phyloP scores from a whole-genome alignment of 2,888 invertebrate genomes.

The Pharmacophagus antenor region DNA sequence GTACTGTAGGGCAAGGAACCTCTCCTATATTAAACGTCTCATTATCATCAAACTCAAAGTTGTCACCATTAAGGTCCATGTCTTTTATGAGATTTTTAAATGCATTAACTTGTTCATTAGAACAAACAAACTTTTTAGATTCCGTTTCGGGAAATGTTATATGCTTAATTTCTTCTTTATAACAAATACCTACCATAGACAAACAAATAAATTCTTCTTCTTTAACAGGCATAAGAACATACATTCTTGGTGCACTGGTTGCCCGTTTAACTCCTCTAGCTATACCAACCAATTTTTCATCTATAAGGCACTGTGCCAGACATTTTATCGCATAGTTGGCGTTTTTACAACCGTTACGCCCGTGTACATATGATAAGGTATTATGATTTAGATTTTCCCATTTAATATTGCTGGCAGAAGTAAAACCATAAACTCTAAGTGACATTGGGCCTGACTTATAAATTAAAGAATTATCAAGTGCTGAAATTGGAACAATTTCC shows the following conservation, averaged over 20 bases:
- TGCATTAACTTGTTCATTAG: conserved; percentile 78
- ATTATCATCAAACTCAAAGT: background rate
- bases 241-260: conserved; percentile 55
- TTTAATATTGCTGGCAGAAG: conserved; percentile 71
- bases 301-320: conserved; percentile 82
- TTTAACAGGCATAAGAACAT: conserved; percentile 82
- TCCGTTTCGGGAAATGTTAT: conserved; percentile 84
- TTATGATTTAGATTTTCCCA: conserved; percentile 80
- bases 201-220: conserved; percentile 72
- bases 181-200: conserved; percentile 83
- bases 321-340: conserved; percentile 80
- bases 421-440: conserved; percentile 82
- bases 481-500: conserved; percentile 79
- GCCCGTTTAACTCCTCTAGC: background rate
- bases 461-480: background rate
- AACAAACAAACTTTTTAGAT: conserved; percentile 69
- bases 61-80: conserved; percentile 79
- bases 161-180: conserved; percentile 83
- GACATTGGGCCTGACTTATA: background rate
- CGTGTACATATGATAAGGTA: conserved; percentile 56
- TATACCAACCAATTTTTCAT: conserved; percentile 60
- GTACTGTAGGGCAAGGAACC: conserved; percentile 75
- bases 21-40: background rate
- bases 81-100: conserved; percentile 84
- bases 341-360: background rate